Base-by-base conservation (phyloP, 1,140 invertebrate genomes). In the Drosophila santomea region DNA sequence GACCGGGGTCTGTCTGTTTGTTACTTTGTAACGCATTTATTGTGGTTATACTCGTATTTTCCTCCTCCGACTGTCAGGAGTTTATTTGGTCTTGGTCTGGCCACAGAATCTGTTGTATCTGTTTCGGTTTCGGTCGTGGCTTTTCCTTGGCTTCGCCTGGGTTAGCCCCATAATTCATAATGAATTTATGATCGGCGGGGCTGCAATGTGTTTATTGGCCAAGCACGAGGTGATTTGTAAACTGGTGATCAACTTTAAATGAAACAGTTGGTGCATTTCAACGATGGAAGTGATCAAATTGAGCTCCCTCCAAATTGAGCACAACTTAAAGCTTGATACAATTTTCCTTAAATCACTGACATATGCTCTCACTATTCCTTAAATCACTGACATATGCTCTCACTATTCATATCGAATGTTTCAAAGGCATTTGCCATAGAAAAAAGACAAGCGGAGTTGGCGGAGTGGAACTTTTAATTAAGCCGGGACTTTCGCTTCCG, bases 131-230 rank as follows among this genome's bases (percentile, higher is more conserved):
- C 43, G 59, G 43, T 11, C 64, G 43, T 39, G 51, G 43, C 51
- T 68, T 50, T 61, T 63, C 63, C 54, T 39, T 57, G 61, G 62
- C 54, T 63, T 71, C 28, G 67, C 63, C 57, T 36, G 54, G 56
- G 25, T 48, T 62, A 58, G 55, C 45, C 63, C 55, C 61, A 80
- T 88, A 88, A 78, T 84, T 88, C 80, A 88, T 88, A 80, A 90
- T 80, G 85, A 88, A 88, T 88, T 88, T 88, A 88, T 80, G 84
- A 83, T 84, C 63, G 67, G 71, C 64, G 78, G 17, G 36, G 36
- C 73, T 77, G 60, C 79, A 86, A 86, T 86, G 83, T 86, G 82
- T 86, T 86, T 86, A 88, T 86, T 83, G 83, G 75, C 79, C 63
- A 76, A 74, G 67, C 79, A 61, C 62, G 60, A 60, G 50, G 59